phyloP scores from a whole-genome alignment of 2,888 invertebrate genomes.

The Operophtera brumata region DNA sequence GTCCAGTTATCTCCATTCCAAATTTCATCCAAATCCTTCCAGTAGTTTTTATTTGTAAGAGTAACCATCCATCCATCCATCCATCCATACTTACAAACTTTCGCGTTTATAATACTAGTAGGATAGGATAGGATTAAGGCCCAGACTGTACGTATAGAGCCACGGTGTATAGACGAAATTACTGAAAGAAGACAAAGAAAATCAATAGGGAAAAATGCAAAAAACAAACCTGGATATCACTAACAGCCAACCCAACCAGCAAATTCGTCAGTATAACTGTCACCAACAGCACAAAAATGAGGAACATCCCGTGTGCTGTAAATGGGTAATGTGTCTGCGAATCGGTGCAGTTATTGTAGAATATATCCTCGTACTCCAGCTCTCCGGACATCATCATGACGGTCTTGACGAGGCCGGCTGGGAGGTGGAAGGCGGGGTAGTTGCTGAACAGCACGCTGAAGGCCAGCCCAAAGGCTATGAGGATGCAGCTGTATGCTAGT shows the following conservation, averaged over 20 bases:
- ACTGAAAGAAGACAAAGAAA: no score
- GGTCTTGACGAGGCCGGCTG: slow-evolving; percentile 85
- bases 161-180: no score
- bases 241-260: slow-evolving; percentile 91
- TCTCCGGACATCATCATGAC: slow-evolving; percentile 95
- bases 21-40: no score
- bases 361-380: slow-evolving; percentile 91
- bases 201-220: no score
- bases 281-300: slow-evolving; percentile 88
- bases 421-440: slow-evolving; percentile 86
- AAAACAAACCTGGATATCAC: slow-evolving; percentile 84
- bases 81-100: no score
- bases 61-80: no score
- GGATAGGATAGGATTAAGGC: no score
- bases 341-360: slow-evolving; percentile 80
- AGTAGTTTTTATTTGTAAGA: no score
- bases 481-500: slow-evolving; percentile 88
- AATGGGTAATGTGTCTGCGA: slow-evolving; percentile 83
- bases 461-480: slow-evolving; percentile 89
- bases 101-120: no score
- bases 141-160: no score
- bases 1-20: no score
- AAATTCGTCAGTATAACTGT: slow-evolving; percentile 91
- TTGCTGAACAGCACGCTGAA: slow-evolving; percentile 91
- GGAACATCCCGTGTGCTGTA: slow-evolving; percentile 88